Percentiles rank a stretch among this genome's conserved stretches.
These are phyloP conservation scores for Dromiciops gliroides DNA, from an alignment of 2,113 vertebrate genomes.

Conservation along the genomic window DNA sequence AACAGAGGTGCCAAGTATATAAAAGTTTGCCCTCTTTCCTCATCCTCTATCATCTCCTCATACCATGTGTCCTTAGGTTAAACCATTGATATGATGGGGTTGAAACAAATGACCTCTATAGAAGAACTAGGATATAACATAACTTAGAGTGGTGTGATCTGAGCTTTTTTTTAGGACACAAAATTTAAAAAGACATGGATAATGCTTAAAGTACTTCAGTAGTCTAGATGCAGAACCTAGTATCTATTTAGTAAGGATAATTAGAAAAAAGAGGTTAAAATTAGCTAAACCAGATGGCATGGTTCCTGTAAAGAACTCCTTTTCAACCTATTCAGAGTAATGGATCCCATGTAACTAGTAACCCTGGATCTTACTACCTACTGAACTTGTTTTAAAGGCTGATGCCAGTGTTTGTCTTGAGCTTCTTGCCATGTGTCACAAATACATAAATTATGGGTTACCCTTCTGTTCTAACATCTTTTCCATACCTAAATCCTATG, in stretches of 20 bases:
- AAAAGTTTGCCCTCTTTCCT: not conserved
- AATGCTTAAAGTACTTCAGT: not conserved
- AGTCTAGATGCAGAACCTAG: not conserved
- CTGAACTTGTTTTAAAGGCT: not conserved
- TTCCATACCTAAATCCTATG: not conserved
- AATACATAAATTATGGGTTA: not conserved
- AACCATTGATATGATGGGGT: not conserved
- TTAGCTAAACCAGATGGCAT: too few species aligned
- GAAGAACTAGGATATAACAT: not conserved
- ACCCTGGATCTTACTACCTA: not conserved
- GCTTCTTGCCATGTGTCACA: not conserved
- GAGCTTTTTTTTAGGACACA: not conserved
- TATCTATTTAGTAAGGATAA: too few species aligned
- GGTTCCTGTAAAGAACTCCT: not conserved
- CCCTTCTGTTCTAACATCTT: not conserved
- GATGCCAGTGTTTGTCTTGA: not conserved
- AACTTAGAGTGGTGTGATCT: not conserved
- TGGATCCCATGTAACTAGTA: not conserved
- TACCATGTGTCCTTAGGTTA: not conserved
- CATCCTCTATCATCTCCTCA: not conserved
- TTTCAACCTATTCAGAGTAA: not conserved
- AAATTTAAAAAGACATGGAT: not conserved
- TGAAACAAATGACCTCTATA: not conserved
- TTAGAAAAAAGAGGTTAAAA: too few species aligned
- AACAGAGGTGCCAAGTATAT: not conserved